Percentiles rank a stretch among this genome's conserved stretches.
Conservation (phyloP, 2,888 invertebrate genomes). For the Euphydryas editha region DNA sequence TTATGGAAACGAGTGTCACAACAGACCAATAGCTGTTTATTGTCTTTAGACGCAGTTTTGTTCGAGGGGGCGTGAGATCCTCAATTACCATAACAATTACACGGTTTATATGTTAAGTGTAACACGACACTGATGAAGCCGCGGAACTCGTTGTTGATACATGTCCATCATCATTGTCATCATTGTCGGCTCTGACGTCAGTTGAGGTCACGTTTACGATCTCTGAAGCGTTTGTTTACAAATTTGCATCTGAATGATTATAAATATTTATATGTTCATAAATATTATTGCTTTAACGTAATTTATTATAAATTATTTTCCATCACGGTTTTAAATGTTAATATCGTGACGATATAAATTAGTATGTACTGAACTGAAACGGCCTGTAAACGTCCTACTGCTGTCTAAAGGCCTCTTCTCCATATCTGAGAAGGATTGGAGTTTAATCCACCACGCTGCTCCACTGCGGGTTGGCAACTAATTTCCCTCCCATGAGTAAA, state of each 20-base stretch:
- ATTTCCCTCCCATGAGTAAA: no score
- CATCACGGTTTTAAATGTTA: neutral
- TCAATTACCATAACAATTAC: slow-evolving; percentile 42
- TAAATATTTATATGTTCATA: neutral
- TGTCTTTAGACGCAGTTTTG: slow-evolving; percentile 30
- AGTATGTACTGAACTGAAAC: no score
- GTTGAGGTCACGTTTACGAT: slow-evolving; percentile 21
- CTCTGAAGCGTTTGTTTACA: slow-evolving; percentile 6
- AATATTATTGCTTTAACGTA: neutral
- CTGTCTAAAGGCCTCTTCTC: no score
- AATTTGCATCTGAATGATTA: slow-evolving; percentile 4
- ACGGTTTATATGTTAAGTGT: slow-evolving; percentile 13
- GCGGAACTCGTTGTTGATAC: slow-evolving; percentile 21
- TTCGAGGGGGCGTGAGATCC: slow-evolving; percentile 40
- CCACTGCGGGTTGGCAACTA: no score
- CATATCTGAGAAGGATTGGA: no score
- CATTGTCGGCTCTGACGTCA: slow-evolving; percentile 22
- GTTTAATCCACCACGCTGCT: no score
- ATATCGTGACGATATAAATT: no score
- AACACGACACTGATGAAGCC: slow-evolving; percentile 10
- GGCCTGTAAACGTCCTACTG: no score
- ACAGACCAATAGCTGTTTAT: slow-evolving; percentile 45
- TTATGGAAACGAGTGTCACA: slow-evolving; percentile 2
- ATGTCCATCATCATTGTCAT: slow-evolving; percentile 32
- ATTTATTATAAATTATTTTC: neutral